phyloP scores from a whole-genome alignment of 1,140 invertebrate species.

The Drosophila ironensis region DNA sequence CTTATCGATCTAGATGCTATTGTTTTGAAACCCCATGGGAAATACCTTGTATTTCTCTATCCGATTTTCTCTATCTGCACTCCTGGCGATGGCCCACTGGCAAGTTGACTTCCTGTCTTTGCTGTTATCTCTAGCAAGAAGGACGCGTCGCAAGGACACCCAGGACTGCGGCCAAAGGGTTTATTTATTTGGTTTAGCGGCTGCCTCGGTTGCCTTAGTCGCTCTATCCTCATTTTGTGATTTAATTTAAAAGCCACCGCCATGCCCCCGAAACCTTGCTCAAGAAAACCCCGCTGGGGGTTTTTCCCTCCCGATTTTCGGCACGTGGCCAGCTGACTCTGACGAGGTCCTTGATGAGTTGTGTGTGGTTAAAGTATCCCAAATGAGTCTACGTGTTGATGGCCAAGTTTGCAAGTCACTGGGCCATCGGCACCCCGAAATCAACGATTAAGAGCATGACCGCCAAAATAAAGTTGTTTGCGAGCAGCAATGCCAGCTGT shows the following conservation, averaged over 20 bases:
- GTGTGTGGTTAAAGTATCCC: constrained; percentile 55
- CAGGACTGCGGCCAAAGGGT: constrained; percentile 67
- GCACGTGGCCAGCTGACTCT: constrained; percentile 40
- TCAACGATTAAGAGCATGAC: neutral
- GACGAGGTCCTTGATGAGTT: constrained; percentile 25
- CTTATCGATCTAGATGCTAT: no score
- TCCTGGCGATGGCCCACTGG: constrained; percentile 12
- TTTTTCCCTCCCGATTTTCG: no score
- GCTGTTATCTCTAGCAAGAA: constrained; percentile 44
- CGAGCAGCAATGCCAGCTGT: no score
- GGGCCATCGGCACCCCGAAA: constrained; percentile 15
- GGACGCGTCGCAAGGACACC: constrained; percentile 42
- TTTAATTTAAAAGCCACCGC: constrained; percentile 70
- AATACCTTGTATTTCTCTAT: neutral
- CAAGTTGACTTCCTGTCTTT: constrained; percentile 68
- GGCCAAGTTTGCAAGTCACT: constrained; percentile 27
- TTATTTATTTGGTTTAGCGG: constrained; percentile 75
- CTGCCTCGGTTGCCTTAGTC: constrained; percentile 40
- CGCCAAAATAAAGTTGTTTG: constrained; percentile 15
- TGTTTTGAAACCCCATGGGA: no score
- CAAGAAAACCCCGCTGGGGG: constrained; percentile 2
- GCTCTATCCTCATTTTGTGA: constrained; percentile 73
- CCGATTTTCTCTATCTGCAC: neutral
- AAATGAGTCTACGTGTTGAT: constrained; percentile 67
- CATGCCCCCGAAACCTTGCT: neutral